Evolutionary conservation across 2,113 vertebrate genomes (phyloP), one percentile per base, ranked within the genome.

Genomic region (Hippoglossus stenolepis): DNA sequence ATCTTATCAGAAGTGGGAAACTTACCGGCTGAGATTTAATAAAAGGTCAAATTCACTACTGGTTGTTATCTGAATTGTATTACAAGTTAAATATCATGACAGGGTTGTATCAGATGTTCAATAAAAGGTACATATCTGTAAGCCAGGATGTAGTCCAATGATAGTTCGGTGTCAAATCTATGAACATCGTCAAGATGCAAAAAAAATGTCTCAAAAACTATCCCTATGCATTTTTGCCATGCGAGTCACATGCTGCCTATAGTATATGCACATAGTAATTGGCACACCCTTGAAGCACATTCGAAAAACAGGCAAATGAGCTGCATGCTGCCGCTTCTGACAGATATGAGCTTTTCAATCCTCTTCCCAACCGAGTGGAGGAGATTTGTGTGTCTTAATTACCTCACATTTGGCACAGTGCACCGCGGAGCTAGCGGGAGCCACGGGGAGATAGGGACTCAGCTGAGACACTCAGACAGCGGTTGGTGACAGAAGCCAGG

Each of bases 331-430:
- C 85, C 62, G 73, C 67, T 60, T 68, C 79, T 87, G 87, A 91
- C 85, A 88, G 87, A 89, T 70, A 86, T 51, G 62, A 83, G 89
- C 77, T 77, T 85, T 85, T 83, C 85, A 80, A 51, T 81, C 73
- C 82, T 82, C 86, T 77, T 70, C 76, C 82, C 77, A 71, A 77
- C 85, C 38, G 82, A 88, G 82, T 66, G 66, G 73, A 85, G 82
- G 81, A 89, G 75, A 84, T 87, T 75, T 89, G 83, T 73, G 75
- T 80, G 88, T 90, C 92, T 93, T 93, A 93, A 91, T 93, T 92
- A 93, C 89, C 70, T 88, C 82, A 85, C 82, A 83, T 87, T 90
- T 91, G 90, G 87, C 88, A 86, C 78, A 74, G 83, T 60, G 79
- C 75, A 38, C 80, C 49, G 82, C 79, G 58, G 84, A 85, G 87